Evolutionary conservation across 53 echinoderm and acorn worm species (phyloP).

Genomic region (Henricia sp.): DNA sequence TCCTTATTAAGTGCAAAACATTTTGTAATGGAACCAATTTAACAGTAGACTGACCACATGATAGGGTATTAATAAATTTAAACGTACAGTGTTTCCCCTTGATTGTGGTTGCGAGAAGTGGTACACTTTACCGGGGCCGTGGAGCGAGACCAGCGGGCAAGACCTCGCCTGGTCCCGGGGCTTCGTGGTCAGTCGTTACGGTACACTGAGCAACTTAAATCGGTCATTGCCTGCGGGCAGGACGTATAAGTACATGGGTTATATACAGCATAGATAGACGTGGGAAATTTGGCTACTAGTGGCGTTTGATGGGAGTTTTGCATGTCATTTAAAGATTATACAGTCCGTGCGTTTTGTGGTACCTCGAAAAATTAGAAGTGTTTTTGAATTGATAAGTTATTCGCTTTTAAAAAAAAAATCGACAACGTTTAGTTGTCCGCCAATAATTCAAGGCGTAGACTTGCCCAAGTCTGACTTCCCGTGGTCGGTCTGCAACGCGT

Average conservation of each 20-base stretch:
- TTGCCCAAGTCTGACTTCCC: neutral
- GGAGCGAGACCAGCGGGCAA: neutral
- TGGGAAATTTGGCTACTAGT: no score
- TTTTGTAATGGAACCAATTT: conserved; percentile 36
- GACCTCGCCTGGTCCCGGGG: neutral
- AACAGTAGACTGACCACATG: conserved; percentile 23
- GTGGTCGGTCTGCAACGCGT: neutral
- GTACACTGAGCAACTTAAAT: conserved; percentile 19
- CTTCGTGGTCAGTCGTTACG: conserved; percentile 43
- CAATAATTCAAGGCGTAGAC: no score
- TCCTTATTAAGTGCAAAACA: conserved; percentile 37
- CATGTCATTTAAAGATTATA: no score
- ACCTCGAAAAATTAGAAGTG: no score
- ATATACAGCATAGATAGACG: no score
- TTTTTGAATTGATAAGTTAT: no score
- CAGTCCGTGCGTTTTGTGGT: no score
- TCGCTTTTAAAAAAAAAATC: no score
- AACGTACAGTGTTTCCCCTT: neutral
- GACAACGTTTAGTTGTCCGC: no score
- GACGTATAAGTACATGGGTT: no score
- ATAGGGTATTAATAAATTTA: neutral
- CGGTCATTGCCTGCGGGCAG: no score
- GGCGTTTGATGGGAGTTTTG: no score
- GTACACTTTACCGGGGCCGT: neutral
- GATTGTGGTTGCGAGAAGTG: neutral